Conservation (phyloP, 1,140 invertebrate species). For the Euura lappo region DNA sequence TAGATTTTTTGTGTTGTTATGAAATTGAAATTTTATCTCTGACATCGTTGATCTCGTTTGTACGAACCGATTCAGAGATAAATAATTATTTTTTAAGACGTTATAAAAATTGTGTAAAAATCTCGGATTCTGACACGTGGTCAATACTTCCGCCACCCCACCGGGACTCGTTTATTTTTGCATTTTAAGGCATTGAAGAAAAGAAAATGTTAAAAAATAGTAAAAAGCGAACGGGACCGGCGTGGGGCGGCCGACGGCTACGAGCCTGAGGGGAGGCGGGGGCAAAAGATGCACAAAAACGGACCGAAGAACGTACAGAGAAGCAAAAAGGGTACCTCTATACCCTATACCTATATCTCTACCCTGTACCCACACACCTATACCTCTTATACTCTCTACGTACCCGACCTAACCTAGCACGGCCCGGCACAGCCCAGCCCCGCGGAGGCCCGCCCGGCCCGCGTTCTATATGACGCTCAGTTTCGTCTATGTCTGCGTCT, state of each 20-base stretch:
- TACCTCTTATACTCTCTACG: background rate
- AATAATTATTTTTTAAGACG: conserved; percentile 38
- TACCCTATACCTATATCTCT: background rate
- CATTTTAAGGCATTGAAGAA: conserved; percentile 59
- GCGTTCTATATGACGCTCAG: background rate
- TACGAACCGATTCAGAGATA: conserved; percentile 40
- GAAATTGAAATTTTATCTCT: conserved; percentile 48
- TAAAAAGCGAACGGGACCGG: conserved; percentile 50
- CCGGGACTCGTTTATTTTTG: conserved; percentile 56
- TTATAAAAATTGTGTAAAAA: conserved; percentile 38
- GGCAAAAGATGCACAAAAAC: conserved; percentile 51
- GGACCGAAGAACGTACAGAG: conserved; percentile 47
- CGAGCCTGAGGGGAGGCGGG: background rate
- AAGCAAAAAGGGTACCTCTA: conserved; percentile 39
- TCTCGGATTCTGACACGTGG: conserved; percentile 23
- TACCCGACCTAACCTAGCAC: background rate
- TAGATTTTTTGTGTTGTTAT: conserved; percentile 33
- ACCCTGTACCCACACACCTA: background rate
- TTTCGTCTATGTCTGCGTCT: background rate
- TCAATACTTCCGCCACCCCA: conserved; percentile 41
- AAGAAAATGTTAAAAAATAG: conserved; percentile 59
- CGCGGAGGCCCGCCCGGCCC: background rate
- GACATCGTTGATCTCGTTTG: background rate
- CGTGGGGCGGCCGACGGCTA: conserved; percentile 43
- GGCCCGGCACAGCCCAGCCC: background rate